A percentile compares a stretch with the other conserved stretches of the same genome.
Evolutionary conservation across 2,888 invertebrate species (phyloP).

Genomic region (Scaptomyza polygonia): DNA sequence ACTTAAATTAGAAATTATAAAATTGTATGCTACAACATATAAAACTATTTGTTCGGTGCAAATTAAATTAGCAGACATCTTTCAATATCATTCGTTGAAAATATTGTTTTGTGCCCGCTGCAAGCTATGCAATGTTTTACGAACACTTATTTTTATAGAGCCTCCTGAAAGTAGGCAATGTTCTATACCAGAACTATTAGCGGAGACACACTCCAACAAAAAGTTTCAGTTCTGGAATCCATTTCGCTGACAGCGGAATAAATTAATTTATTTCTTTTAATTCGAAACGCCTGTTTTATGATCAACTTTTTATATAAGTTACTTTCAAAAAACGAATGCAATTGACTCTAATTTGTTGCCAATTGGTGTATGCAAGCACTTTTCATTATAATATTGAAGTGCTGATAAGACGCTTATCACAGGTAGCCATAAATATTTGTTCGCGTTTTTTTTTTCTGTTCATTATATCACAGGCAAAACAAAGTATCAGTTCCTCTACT

Average conservation of each 20-base stretch:
- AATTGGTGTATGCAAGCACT: slow-evolving; percentile 1
- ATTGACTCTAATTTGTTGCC: not conserved
- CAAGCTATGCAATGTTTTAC: slow-evolving; percentile 7
- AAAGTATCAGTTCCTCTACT: slow-evolving; percentile 13
- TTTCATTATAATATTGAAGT: slow-evolving; percentile 28
- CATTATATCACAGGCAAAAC: slow-evolving; percentile 1
- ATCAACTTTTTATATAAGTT: too few relatives aligned
- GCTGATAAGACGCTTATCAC: slow-evolving; percentile 48
- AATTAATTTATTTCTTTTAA: too few relatives aligned
- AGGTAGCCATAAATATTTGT: slow-evolving; percentile 16
- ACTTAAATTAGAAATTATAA: too few relatives aligned
- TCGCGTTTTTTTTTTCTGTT: slow-evolving; percentile 3
- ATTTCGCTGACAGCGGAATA: not conserved
- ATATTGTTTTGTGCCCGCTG: not conserved
- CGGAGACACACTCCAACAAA: slow-evolving; percentile 1
- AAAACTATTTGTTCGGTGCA: too few relatives aligned
- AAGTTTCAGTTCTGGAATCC: not conserved
- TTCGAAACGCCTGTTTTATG: not conserved
- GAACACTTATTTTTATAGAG: rapidly evolving
- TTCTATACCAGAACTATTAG: not conserved
- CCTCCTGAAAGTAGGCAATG: slow-evolving; percentile 18
- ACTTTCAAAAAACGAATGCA: not conserved
- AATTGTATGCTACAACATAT: too few relatives aligned
- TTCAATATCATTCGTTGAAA: not conserved
- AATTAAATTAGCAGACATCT: too few relatives aligned